Base-by-base conservation (phyloP, 2,113 vertebrate species). In the Hydrolagus affinis region DNA sequence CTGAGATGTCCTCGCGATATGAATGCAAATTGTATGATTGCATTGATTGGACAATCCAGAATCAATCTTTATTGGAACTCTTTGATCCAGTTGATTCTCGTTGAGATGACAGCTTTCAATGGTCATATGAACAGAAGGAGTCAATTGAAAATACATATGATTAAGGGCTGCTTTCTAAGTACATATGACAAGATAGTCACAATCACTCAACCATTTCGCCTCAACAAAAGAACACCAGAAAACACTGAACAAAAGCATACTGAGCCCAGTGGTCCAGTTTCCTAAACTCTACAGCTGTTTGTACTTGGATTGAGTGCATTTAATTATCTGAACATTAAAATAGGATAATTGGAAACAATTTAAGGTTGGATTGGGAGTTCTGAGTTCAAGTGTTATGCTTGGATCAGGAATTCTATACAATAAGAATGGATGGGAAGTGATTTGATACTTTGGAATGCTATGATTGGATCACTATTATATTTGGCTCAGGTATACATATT, bases 381-480 rank as follows among this genome's bases (percentile, higher is more conserved):
- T 12, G 6, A 44, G 70, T 19, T 74, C 17, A 75, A 74, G 72
- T 56, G 19, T 56, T 56, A 32, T 73, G n/a, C 10, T 74, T 74
- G 72, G 30, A 74, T 44, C 72, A 74, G 56, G 73, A 56, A 75
- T 75, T 19, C 72, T 19, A 21, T 56, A 75, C 73, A 19, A 21
- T 17, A 75, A 3, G n/a, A 57, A 3, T 75, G 73, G 21, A 56
- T 11, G 19, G 32, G 8, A 75, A 75, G 14, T 75, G 8, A 3
- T 56, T n/a, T 57, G 11, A 17, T 4, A 75, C 30, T 21, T 17
- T 75, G 32, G 17, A 75, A 56, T 75, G 32, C 73, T 75, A 75
- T 75, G 32, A 75, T 56, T 75, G 32, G 73, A 75, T 75, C 32
- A 74, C 30, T 8, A 75, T 19, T 75, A 75, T 56, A 30, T 57